Evolutionary conservation across 1,140 invertebrate species (phyloP).

Genomic region (Diprion similis): DNA sequence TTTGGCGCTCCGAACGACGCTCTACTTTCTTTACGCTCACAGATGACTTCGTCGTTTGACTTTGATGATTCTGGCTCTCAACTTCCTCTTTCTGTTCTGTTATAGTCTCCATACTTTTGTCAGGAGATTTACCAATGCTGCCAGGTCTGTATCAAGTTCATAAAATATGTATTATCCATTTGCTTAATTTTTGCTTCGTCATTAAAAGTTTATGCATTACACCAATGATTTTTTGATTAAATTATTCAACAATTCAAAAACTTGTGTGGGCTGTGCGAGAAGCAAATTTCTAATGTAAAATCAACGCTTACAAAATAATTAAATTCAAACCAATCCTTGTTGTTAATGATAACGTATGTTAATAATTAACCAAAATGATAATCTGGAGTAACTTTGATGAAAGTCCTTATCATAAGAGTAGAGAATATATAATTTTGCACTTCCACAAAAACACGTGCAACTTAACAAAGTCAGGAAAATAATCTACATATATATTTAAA

Average conservation of each 20-base stretch:
- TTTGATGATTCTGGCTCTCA: conserved; percentile 31
- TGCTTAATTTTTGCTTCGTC: too few relatives aligned
- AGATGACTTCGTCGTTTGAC: conserved; percentile 32
- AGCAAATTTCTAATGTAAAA: too few relatives aligned
- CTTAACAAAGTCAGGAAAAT: neutral
- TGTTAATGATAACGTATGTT: neutral
- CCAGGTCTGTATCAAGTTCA: conserved; percentile 29
- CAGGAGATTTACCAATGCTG: conserved; percentile 35
- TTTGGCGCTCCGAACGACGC: conserved; percentile 52
- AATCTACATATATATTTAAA: too few relatives aligned
- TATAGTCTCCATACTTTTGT: conserved; percentile 46
- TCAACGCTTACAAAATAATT: neutral
- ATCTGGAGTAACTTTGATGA: neutral
- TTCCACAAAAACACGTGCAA: neutral
- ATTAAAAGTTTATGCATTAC: too few relatives aligned
- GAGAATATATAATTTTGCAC: neutral
- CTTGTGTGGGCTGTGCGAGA: too few relatives aligned
- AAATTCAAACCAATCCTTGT: neutral
- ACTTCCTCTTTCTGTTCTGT: conserved; percentile 37
- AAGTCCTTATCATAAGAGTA: neutral
- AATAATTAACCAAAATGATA: neutral
- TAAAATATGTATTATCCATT: too few relatives aligned
- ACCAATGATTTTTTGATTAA: too few relatives aligned
- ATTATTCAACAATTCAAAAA: too few relatives aligned
- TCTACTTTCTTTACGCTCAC: conserved; percentile 38